Conservation (phyloP, 1,140 invertebrate genomes). For the Drosophila navojoa region DNA sequence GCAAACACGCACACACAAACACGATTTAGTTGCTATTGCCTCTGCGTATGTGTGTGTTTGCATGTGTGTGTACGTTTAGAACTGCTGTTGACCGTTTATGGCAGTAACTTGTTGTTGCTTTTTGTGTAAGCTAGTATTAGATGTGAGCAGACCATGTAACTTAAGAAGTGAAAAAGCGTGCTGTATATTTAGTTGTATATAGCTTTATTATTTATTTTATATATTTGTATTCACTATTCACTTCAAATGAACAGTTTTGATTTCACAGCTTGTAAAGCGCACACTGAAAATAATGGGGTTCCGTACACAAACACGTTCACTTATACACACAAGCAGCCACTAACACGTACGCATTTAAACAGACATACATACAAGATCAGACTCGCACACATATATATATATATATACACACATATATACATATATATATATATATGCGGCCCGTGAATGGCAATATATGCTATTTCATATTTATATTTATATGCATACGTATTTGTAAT, state of each 20-base stretch:
- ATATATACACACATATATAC: too few species aligned
- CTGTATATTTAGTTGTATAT: conserved; percentile 16
- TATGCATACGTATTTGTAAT: conserved; percentile 11
- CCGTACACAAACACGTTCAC: background rate
- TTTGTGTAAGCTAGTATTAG: conserved; percentile 67
- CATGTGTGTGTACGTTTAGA: conserved; percentile 57
- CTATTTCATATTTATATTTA: background rate
- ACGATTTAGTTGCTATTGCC: conserved; percentile 36
- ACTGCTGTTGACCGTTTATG: conserved; percentile 55
- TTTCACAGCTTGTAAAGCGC: conserved; percentile 22
- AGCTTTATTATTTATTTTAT: conserved; percentile 10
- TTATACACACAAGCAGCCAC: conserved; percentile 6
- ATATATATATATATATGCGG: conserved; percentile 30
- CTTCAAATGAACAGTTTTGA: conserved; percentile 42
- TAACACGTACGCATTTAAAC: conserved; percentile 16
- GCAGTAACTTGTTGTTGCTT: conserved; percentile 36
- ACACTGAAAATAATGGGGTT: conserved; percentile 39
- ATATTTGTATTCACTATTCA: conserved; percentile 50
- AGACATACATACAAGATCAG: conserved; percentile 13
- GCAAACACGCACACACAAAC: conserved; percentile 45
- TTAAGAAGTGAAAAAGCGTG: conserved; percentile 35
- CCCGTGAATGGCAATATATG: conserved; percentile 41
- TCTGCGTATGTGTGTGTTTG: background rate
- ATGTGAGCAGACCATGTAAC: conserved; percentile 37
- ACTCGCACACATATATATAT: too few species aligned